Evolutionary conservation across 1,140 invertebrate species (phyloP).

Genomic region (Chironomus tepperi): DNA sequence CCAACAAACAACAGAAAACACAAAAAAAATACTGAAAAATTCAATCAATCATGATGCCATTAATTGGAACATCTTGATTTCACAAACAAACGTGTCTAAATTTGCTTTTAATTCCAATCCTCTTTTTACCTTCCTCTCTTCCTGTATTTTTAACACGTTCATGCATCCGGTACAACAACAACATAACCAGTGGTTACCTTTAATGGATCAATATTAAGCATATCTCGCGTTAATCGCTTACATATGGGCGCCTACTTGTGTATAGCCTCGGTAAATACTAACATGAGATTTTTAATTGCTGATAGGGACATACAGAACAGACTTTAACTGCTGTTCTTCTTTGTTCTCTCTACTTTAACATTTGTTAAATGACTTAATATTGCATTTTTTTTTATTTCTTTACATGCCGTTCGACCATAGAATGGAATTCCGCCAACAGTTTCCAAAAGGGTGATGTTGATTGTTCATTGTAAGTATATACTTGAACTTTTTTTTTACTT

Average conservation of each 20-base stretch:
- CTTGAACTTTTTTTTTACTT: slow-evolving; percentile 20
- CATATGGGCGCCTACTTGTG: slow-evolving; percentile 88
- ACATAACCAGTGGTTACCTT: slow-evolving; percentile 48
- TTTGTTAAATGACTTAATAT: slow-evolving; percentile 19
- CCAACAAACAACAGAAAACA: not conserved
- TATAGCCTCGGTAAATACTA: slow-evolving; percentile 51
- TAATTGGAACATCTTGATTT: slow-evolving; percentile 21
- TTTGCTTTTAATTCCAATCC: slow-evolving; percentile 27
- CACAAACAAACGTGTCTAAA: slow-evolving; percentile 8
- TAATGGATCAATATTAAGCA: slow-evolving; percentile 63
- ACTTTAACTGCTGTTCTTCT: no score
- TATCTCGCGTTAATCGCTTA: slow-evolving; percentile 71
- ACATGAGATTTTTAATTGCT: slow-evolving; percentile 19
- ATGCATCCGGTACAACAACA: slow-evolving; percentile 26
- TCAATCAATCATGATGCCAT: slow-evolving; percentile 24
- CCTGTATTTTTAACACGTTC: slow-evolving; percentile 28
- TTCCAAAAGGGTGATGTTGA: slow-evolving; percentile 77
- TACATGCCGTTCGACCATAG: slow-evolving; percentile 31
- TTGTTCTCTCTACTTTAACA: not conserved
- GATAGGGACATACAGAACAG: not conserved
- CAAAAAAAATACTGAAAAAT: not conserved
- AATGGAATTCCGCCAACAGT: slow-evolving; percentile 80
- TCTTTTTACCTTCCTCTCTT: not conserved
- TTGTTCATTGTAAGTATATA: slow-evolving; percentile 72
- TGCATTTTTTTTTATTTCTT: not conserved